These are phyloP conservation scores for Conomelus anceps DNA, from an alignment of 2,888 invertebrate genomes.

Conservation along the genomic window DNA sequence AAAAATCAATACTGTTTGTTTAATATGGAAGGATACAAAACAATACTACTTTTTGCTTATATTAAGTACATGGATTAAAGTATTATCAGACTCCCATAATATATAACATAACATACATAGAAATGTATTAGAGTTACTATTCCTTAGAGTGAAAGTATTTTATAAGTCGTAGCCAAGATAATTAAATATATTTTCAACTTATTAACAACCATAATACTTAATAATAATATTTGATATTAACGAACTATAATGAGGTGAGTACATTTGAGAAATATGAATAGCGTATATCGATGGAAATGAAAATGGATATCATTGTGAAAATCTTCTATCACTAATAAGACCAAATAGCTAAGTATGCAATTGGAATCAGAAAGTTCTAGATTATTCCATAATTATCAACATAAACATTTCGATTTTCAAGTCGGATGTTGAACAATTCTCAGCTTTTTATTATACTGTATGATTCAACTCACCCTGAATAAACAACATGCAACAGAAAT, in stretches of 20 bases:
- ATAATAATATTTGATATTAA: background rate
- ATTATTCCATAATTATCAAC: no score
- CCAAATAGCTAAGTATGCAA: background rate
- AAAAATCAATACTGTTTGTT: background rate
- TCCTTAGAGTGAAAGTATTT: background rate
- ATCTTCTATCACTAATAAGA: background rate
- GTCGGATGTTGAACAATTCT: no score
- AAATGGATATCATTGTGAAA: background rate
- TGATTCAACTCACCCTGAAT: no score
- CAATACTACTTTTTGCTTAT: background rate
- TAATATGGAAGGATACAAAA: background rate
- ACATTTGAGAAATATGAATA: background rate
- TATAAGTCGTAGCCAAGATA: background rate
- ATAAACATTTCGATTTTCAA: no score
- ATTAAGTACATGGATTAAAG: background rate
- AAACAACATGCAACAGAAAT: no score
- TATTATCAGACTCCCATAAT: background rate
- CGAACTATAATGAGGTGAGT: background rate
- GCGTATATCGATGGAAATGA: background rate
- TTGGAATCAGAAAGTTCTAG: no score
- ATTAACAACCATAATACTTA: background rate
- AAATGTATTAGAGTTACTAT: background rate
- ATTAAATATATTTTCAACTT: background rate
- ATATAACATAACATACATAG: background rate
- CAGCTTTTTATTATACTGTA: no score